Evolutionary conservation across 2,888 invertebrate species (phyloP), one percentile per base, ranked within the genome.

Genomic region (Eupithecia subfuscata): DNA sequence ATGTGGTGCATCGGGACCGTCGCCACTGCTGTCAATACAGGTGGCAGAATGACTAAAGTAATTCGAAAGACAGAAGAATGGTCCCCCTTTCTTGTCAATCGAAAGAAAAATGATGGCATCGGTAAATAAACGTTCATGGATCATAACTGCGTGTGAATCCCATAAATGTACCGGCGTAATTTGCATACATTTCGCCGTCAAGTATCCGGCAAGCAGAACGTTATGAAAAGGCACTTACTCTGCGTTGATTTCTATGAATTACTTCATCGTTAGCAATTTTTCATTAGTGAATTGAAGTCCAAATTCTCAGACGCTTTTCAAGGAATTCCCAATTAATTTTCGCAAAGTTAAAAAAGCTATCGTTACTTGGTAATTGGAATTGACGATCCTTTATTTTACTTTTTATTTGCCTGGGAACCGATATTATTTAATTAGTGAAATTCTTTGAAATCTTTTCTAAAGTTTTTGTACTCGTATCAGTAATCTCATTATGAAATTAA

Each of bases 211-310:
- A 40, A 40, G 1, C 40, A 6, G 40, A 0, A 40, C 40, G 9
- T 40, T 30, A 40, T 40, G 40, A 9, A 40, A 40, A 40, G 40
- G 40, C 40, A 37, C 37, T 43, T 45, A 45, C 12, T 8, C 52
- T 18, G 52, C 52, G 52, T 22, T 56, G 52, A 56, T 22, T 56
- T 56, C 52, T 56, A 4, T 22, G 11, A 56, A 56, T 52, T 18
- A n/a, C 52, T 52, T 52, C n/a, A 52, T 56, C n/a, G 52, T 22
- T 56, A 22, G 22, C 1, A 56, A 56, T n/a, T 52, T 52, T 52
- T 52, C n/a, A 52, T 52, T n/a, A 52, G n/a, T n/a, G n/a, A n/a
- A 52, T 52, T n/a, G 52, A 52, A 52, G 52, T n/a, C n/a, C n/a
- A n/a, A 52, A 22, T 56, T 56, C 52, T n/a, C 22, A 56, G 22